Percentiles rank a stretch among this genome's conserved stretches.
Evolutionary conservation across 2,797 vertebrate genomes (phyloP).

Genomic region (Hephaestus fuliginosus): DNA sequence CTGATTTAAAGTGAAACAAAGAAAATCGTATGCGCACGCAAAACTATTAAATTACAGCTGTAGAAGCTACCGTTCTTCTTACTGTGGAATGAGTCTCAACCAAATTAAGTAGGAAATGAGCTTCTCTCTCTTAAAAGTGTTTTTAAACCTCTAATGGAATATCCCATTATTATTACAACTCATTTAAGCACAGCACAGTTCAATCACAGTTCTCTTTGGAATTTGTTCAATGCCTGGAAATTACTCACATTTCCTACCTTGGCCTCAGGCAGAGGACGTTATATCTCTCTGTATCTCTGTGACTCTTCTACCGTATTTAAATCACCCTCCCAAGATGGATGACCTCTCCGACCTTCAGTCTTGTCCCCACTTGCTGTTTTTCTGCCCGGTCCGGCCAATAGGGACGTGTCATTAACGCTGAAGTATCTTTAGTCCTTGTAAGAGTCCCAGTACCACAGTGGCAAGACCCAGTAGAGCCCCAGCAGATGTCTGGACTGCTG

Average conservation of each 20-base stretch:
- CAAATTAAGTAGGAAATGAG: background rate
- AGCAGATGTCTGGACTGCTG: constrained; percentile 79
- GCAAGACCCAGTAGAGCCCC: constrained; percentile 73
- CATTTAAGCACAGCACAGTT: background rate
- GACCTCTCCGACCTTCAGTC: constrained; percentile 70
- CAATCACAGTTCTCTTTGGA: constrained; percentile 12
- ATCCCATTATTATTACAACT: background rate
- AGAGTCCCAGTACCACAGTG: constrained; percentile 69
- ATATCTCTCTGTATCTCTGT: constrained; percentile 34
- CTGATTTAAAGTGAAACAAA: background rate
- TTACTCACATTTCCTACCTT: constrained; percentile 29
- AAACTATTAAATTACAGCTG: background rate
- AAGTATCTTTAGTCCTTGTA: constrained; percentile 82
- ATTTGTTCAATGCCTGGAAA: constrained; percentile 18
- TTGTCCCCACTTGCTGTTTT: constrained; percentile 78
- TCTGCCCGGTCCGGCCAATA: constrained; percentile 68
- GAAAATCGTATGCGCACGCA: too few relatives aligned
- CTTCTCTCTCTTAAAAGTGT: background rate
- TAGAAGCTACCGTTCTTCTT: background rate
- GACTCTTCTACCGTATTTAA: constrained; percentile 79
- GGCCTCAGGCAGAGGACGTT: constrained; percentile 49
- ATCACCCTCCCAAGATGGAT: constrained; percentile 70
- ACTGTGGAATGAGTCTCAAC: background rate
- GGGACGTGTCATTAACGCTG: constrained; percentile 82
- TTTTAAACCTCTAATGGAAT: background rate